Conservation (phyloP, 2,797 vertebrate genomes). For the Lithobates sylvaticus region DNA sequence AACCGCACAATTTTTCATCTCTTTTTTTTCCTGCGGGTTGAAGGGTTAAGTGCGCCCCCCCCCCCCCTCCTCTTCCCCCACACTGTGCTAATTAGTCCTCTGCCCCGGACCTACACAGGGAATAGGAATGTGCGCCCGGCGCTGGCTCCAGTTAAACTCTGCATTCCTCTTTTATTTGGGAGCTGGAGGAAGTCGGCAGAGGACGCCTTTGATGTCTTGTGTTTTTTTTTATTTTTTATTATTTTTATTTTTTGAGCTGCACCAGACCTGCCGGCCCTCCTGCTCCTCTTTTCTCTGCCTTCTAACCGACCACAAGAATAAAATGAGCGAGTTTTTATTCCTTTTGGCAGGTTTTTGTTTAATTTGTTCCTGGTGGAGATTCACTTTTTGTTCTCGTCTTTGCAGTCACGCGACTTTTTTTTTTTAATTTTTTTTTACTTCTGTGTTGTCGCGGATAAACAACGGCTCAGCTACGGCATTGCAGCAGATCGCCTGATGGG, state of each 20-base stretch:
- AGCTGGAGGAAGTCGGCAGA: constrained; percentile 16
- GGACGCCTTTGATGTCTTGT: constrained; percentile 10
- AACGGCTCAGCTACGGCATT: no score
- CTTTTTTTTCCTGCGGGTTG: neutral
- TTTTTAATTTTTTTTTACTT: no score
- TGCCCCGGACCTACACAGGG: neutral
- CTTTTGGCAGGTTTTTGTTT: neutral
- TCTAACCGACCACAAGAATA: neutral
- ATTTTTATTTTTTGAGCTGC: no score
- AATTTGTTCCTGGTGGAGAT: neutral
- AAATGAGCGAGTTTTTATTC: neutral
- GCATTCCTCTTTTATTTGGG: constrained; percentile 51
- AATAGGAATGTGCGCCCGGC: constrained; percentile 17
- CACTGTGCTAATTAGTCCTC: constrained; percentile 35
- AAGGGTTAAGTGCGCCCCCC: neutral
- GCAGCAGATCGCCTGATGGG: neutral
- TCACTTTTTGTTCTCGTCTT: no score
- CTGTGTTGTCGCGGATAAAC: no score
- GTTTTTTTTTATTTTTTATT: no score
- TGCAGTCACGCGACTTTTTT: neutral
- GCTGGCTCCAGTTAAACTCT: neutral
- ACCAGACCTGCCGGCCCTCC: neutral
- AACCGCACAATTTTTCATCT: neutral
- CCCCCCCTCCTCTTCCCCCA: neutral
- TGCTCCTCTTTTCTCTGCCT: neutral